phyloP scores from a whole-genome alignment of 2,113 vertebrate genomes.

The Natator depressus region DNA sequence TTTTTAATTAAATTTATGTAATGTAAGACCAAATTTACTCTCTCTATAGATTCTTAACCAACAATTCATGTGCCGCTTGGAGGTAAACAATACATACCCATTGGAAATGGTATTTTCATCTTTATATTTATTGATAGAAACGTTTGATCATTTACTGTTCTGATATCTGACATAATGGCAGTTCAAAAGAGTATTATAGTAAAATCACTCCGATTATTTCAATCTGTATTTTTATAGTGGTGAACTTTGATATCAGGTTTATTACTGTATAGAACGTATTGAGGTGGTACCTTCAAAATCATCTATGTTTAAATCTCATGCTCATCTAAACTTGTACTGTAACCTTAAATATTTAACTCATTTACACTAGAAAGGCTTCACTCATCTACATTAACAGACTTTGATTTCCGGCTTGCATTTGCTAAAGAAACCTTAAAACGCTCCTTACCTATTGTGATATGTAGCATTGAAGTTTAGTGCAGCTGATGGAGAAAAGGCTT shows the following conservation, averaged over 20 bases:
- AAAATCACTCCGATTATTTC: background rate
- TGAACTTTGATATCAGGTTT: background rate
- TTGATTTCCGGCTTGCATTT: background rate
- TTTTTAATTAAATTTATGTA: background rate
- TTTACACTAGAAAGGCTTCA: background rate
- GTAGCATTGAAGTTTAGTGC: background rate
- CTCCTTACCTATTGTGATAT: background rate
- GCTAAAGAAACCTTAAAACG: background rate
- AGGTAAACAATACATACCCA: background rate
- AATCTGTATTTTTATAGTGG: background rate
- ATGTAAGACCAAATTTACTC: background rate
- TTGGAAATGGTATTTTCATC: background rate
- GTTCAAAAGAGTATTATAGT: background rate
- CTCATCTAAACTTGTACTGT: background rate
- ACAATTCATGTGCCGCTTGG: background rate
- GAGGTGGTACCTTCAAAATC: background rate
- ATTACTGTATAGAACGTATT: background rate
- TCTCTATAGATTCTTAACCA: background rate
- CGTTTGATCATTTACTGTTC: background rate
- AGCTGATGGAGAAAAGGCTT: background rate
- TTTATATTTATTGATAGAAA: background rate
- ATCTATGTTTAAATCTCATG: background rate
- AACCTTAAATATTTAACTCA: background rate
- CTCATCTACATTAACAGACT: background rate
- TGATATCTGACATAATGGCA: background rate